phyloP scores from a whole-genome alignment of 2,113 vertebrate species.

The Laterallus jamaicensis region DNA sequence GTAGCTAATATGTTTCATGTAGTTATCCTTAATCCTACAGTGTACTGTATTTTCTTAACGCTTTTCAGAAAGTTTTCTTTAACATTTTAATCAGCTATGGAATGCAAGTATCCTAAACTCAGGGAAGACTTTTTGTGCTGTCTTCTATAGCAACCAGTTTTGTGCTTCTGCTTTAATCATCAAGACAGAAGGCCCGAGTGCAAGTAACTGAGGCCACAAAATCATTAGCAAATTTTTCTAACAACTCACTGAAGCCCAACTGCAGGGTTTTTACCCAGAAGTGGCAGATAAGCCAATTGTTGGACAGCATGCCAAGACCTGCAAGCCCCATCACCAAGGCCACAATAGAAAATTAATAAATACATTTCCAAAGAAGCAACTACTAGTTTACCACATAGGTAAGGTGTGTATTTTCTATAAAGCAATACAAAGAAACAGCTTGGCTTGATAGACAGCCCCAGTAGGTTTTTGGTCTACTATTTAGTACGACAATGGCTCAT shows the following conservation, averaged over 20 bases:
- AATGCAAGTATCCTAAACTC: neutral
- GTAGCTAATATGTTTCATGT: accelerated
- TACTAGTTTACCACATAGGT: neutral
- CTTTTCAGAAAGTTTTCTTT: neutral
- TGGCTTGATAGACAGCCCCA: neutral
- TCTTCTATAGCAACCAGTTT: neutral
- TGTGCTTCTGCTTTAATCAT: neutral
- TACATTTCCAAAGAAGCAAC: neutral
- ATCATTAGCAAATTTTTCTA: neutral
- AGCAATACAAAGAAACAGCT: neutral
- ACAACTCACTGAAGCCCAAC: neutral
- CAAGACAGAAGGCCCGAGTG: neutral
- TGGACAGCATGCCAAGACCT: neutral
- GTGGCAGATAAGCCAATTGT: neutral
- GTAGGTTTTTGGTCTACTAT: neutral
- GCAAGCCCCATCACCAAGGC: neutral
- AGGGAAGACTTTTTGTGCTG: neutral
- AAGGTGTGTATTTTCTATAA: neutral
- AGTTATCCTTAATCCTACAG: neutral
- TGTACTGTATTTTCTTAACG: neutral
- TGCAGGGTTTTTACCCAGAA: neutral
- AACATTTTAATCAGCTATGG: neutral
- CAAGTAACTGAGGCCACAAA: neutral
- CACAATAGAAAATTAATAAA: neutral
- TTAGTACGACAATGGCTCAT: neutral